Percentiles rank a stretch among this genome's conserved stretches.
These are phyloP conservation scores for Dermatemys mawii DNA, from an alignment of 2,113 vertebrate genomes.

Conservation along the genomic window DNA sequence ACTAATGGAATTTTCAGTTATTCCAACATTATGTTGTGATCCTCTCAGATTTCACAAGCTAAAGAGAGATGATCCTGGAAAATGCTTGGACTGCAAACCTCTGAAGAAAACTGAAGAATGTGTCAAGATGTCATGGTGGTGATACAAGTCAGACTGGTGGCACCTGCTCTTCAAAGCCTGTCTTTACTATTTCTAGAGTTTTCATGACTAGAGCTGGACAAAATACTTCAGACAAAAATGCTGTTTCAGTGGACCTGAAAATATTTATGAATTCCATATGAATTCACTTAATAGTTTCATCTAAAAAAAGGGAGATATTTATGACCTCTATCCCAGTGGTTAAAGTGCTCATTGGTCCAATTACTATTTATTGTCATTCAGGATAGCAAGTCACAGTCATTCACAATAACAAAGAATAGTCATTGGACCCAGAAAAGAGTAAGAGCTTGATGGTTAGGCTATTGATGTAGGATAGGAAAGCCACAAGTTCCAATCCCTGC, in stretches of 20 bases:
- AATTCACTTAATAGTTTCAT: neutral
- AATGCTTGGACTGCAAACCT: neutral
- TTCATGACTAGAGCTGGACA: neutral
- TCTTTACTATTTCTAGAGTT: neutral
- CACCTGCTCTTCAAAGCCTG: neutral
- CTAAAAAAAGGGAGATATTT: neutral
- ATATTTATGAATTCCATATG: neutral
- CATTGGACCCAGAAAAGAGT: neutral
- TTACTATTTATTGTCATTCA: neutral
- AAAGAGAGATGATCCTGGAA: neutral
- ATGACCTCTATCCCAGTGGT: neutral
- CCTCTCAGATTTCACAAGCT: neutral
- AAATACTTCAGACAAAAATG: neutral
- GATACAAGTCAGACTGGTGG: neutral
- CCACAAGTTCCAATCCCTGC: neutral
- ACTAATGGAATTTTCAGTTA: neutral
- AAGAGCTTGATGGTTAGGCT: neutral
- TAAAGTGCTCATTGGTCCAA: neutral
- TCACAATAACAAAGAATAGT: neutral
- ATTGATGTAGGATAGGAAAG: neutral
- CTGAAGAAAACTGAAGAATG: neutral
- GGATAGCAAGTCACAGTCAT: neutral
- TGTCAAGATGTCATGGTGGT: neutral
- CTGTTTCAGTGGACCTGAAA: neutral
- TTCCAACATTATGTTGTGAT: neutral